These are phyloP conservation scores for Troides oblongomaculatus DNA, from an alignment of 2,888 invertebrate genomes.

Conservation along the genomic window DNA sequence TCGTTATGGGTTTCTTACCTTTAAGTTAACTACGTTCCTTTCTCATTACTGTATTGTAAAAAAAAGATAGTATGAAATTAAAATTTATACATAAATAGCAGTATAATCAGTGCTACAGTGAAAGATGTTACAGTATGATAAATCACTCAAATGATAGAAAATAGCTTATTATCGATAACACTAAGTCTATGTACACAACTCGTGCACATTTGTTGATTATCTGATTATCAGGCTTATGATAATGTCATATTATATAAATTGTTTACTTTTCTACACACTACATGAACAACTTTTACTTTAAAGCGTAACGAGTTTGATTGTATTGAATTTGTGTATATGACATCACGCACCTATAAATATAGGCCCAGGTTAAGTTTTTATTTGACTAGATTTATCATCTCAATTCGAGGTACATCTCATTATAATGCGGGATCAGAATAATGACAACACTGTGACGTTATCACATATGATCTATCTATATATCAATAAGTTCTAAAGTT, in stretches of 20 bases:
- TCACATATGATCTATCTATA: no score
- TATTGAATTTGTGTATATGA: background rate
- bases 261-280: background rate
- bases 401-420: no score
- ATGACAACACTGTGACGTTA: no score
- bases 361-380: background rate
- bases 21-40: no score
- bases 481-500: no score
- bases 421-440: no score
- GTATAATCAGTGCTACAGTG: background rate
- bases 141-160: constrained; percentile 11
- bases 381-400: background rate
- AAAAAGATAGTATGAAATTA: no score
- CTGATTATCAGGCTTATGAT: constrained; percentile 8
- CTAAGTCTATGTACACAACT: constrained; percentile 13
- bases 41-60: no score
- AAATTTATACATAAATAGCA: background rate
- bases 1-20: no score
- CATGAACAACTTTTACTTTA: background rate
- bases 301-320: background rate
- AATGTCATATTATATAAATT: background rate
- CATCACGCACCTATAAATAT: no score
- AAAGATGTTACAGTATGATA: constrained; percentile 13
- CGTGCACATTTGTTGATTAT: constrained; percentile 13
- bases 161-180: constrained; percentile 16